Conservation (phyloP, 2,113 vertebrate species). For the Ictalurus punctatus region DNA sequence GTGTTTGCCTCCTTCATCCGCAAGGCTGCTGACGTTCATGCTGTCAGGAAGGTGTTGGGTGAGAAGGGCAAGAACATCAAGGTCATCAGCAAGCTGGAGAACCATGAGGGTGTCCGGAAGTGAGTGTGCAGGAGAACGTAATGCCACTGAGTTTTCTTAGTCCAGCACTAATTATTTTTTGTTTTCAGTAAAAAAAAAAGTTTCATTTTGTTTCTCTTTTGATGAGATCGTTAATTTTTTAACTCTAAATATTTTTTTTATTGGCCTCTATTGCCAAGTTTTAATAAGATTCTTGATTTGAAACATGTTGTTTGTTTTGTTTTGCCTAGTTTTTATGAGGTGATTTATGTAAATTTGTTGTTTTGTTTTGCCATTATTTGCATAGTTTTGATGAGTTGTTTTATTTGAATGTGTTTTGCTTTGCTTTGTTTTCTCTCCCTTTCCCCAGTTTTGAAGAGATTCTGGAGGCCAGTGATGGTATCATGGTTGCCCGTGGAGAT, state of each 20-base stretch:
- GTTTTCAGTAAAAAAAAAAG: background rate
- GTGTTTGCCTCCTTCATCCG: constrained; percentile 98
- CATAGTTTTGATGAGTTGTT: constrained; percentile 77
- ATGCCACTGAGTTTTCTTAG: background rate
- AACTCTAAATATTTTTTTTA: background rate
- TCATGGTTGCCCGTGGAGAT: constrained; percentile 98
- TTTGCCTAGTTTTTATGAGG: background rate
- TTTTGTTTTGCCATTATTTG: background rate
- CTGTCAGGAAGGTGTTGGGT: constrained; percentile 87
- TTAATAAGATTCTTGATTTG: background rate
- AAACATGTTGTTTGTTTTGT: background rate
- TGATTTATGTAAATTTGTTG: background rate
- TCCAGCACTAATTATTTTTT: background rate
- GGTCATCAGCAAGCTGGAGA: constrained; percentile 99
- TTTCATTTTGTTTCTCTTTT: background rate
- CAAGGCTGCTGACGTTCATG: constrained; percentile 89
- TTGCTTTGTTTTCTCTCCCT: background rate
- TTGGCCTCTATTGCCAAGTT: background rate
- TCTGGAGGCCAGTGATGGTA: constrained; percentile 95
- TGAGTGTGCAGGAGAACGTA: constrained; percentile 55
- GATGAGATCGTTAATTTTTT: background rate
- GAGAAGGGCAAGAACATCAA: constrained; percentile 96
- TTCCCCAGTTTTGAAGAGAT: constrained; percentile 91
- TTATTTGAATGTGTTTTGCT: background rate
- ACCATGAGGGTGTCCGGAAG: constrained; percentile 95